Conservation (phyloP, 2,113 vertebrate genomes). For the Carollia perspicillata region DNA sequence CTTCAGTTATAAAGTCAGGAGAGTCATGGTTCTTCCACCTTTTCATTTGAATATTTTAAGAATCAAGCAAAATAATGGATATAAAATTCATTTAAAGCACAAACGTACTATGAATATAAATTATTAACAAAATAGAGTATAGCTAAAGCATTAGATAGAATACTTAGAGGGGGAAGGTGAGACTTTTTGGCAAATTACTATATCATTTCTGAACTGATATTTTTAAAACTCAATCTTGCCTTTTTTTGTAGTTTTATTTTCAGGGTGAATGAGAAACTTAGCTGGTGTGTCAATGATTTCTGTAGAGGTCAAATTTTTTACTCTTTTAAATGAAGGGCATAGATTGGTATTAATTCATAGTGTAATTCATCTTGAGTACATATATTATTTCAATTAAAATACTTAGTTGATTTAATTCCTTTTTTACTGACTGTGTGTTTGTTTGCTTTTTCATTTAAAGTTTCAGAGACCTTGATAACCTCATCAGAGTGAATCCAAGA, state of each 20-base stretch:
- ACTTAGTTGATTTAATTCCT: background rate
- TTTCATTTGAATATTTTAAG: background rate
- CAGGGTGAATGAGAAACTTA: background rate
- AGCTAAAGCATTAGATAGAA: background rate
- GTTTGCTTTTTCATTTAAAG: slow-evolving; percentile 44
- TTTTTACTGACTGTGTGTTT: slow-evolving; percentile 29
- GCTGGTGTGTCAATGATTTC: background rate
- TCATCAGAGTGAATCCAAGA: slow-evolving; percentile 30
- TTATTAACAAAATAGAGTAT: background rate
- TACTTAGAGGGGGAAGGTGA: background rate
- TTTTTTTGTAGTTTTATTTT: slow-evolving; percentile 38
- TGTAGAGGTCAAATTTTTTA: background rate
- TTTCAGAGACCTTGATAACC: slow-evolving; percentile 25
- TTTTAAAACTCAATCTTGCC: background rate
- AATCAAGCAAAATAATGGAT: background rate
- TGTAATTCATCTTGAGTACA: slow-evolving; percentile 5
- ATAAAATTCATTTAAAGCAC: background rate
- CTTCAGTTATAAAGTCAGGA: background rate
- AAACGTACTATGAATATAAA: background rate
- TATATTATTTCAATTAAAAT: slow-evolving; percentile 18
- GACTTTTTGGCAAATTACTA: background rate
- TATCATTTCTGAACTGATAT: background rate
- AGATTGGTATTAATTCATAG: background rate
- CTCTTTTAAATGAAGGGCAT: background rate
- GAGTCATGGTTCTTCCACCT: background rate